A percentile compares a stretch with the other conserved stretches of the same genome.
Conservation (phyloP, 2,113 vertebrate genomes). For the Melanerpes formicivorus region DNA sequence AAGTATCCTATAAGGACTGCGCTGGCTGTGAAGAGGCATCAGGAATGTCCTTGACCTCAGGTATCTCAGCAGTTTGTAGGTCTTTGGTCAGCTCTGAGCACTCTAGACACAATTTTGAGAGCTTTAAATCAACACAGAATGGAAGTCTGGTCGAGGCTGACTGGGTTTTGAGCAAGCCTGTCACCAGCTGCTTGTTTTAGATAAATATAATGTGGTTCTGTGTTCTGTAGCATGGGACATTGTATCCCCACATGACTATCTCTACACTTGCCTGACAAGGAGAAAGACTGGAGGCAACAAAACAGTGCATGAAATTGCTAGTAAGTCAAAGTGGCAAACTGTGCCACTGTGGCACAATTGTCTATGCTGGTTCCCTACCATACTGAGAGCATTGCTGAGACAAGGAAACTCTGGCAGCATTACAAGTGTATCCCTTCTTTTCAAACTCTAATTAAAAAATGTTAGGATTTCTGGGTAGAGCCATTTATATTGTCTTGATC, state of each 20-base stretch:
- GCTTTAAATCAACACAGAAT: background rate
- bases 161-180: background rate
- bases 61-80: background rate
- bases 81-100: background rate
- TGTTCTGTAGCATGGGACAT: background rate
- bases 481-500: background rate
- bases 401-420: background rate
- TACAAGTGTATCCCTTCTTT: background rate
- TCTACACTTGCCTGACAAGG: background rate
- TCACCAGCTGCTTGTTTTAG: background rate
- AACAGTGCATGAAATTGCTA: background rate
- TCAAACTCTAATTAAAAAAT: constrained; percentile 1
- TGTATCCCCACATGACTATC: background rate
- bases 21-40: background rate
- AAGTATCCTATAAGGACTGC: background rate
- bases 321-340: background rate
- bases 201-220: background rate
- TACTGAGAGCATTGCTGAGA: background rate
- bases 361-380: background rate
- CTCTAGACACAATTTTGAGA: background rate
- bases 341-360: background rate
- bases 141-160: background rate
- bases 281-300: constrained; percentile 1
- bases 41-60: background rate
- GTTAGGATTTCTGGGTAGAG: background rate